These are phyloP conservation scores for Acromyrmex echinatior DNA, from an alignment of 1,140 invertebrate species.

Conservation along the genomic window DNA sequence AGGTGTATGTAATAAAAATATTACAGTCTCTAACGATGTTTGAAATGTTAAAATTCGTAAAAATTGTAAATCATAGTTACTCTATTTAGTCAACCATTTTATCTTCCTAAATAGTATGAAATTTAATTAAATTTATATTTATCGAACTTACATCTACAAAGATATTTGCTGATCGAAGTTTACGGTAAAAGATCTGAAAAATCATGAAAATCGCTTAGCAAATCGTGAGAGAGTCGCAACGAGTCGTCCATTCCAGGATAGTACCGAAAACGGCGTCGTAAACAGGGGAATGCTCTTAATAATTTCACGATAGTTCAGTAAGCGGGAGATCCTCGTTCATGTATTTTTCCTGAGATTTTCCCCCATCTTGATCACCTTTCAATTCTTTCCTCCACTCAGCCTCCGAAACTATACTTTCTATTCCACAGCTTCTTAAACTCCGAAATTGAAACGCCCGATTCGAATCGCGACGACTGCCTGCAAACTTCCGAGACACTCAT, in stretches of 20 bases:
- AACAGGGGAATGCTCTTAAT: constrained; percentile 69
- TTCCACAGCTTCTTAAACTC: constrained; percentile 57
- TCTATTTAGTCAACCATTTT: not conserved
- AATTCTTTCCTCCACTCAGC: constrained; percentile 28
- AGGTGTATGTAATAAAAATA: not conserved
- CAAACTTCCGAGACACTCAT: constrained; percentile 64
- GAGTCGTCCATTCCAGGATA: constrained; percentile 7
- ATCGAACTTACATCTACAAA: not conserved
- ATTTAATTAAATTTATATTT: constrained; percentile 7
- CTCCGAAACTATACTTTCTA: not conserved
- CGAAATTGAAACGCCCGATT: constrained; percentile 36
- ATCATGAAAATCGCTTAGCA: constrained; percentile 44
- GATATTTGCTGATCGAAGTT: not conserved
- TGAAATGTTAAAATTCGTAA: not conserved
- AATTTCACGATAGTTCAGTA: constrained; percentile 63
- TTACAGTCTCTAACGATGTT: not conserved
- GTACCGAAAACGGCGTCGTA: constrained; percentile 20
- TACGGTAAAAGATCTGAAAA: constrained; percentile 4
- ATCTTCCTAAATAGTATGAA: not conserved
- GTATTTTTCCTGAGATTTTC: constrained; percentile 40
- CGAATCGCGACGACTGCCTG: constrained; percentile 48
- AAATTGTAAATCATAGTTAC: not conserved
- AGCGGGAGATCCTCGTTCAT: constrained; percentile 28
- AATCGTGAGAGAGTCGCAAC: constrained; percentile 57
- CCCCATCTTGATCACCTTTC: constrained; percentile 38